Base-by-base conservation (phyloP, 1,140 invertebrate species). In the Apis cerana region DNA sequence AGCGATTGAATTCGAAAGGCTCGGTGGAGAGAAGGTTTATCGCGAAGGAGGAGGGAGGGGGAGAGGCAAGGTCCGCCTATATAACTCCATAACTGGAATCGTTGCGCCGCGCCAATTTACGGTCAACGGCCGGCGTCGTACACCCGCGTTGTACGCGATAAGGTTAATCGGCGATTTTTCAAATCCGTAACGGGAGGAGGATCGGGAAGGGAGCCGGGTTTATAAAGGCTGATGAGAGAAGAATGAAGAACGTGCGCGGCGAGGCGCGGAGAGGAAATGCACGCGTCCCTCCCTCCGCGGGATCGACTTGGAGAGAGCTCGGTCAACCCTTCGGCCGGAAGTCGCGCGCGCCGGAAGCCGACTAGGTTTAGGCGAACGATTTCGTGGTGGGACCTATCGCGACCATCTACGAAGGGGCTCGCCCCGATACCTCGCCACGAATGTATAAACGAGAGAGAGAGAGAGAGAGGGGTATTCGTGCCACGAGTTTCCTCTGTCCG, bases 281-380 rank as follows among this genome's bases (percentile, higher is more conserved):
- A 12, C n/a, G 19, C 10, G 27, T 68, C 50, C 58, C 65, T 74
- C 15, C 43, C 23, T n/a, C 19, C 13, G 33, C 67, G 61, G 15
- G 15, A n/a, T 0, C 62, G 67, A 78, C 72, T 88, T 78, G 17
- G 52, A 13, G 43, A 13, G 19, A 48, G 83, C 79, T 65, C 77
- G 87, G 54, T 75, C 84, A 91, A 89, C 92, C 89, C 90, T 90
- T 87, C 88, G 72, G 83, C 88, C 91, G 92, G 92, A 93, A 93
- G 89, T 89, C 86, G 86, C 85, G 76, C 88, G 71, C 91, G 84
- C 80, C 90, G 92, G 92, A 93, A 92, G 90, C 88, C 89, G 87
- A 81, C 91, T 92, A 91, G 89, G 89, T 91, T 91, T 90, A 84
- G 88, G 85, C 82, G 89, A 89, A 92, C 86, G 82, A 91, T 80